A percentile compares a stretch with the other conserved stretches of the same genome.
Conservation (phyloP, 1,140 invertebrate species). For the Drosophila azteca region DNA sequence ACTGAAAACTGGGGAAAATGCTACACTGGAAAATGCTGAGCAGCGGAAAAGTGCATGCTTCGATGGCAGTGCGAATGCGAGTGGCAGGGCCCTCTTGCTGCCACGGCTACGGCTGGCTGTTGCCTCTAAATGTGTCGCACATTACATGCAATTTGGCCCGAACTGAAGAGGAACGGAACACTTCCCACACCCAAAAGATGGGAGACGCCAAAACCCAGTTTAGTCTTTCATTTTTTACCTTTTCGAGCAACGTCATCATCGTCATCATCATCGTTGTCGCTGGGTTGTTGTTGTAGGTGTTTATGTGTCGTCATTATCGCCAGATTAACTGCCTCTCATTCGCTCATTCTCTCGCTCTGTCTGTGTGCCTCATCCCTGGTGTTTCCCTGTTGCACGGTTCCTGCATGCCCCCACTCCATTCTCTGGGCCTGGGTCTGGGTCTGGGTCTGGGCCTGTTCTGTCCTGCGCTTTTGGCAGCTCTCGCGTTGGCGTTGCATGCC, state of each 20-base stretch:
- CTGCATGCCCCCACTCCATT: neutral
- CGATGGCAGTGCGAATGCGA: neutral
- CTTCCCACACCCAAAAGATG: slow-evolving; percentile 26
- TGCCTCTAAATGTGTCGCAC: slow-evolving; percentile 34
- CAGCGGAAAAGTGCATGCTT: slow-evolving; percentile 36
- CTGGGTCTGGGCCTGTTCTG: neutral
- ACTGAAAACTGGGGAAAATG: slow-evolving; percentile 9
- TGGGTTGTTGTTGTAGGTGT: slow-evolving; percentile 32
- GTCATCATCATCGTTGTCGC: slow-evolving; percentile 4
- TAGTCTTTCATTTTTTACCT: slow-evolving; percentile 22
- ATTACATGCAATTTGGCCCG: slow-evolving; percentile 34
- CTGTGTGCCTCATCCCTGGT: slow-evolving; percentile 28
- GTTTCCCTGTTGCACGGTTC: slow-evolving; percentile 23
- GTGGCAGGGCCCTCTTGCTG: neutral
- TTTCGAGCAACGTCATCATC: slow-evolving; percentile 14
- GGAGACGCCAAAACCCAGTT: slow-evolving; percentile 19
- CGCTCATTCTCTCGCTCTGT: slow-evolving; percentile 7
- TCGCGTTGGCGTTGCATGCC: slow-evolving; percentile 56
- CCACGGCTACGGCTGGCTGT: neutral
- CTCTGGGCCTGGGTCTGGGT: too few relatives aligned
- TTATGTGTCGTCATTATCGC: slow-evolving; percentile 65
- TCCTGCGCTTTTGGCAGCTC: slow-evolving; percentile 52
- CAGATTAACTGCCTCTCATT: slow-evolving; percentile 57
- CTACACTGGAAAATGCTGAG: too few relatives aligned
- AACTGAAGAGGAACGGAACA: neutral